Conservation (phyloP, 2,797 vertebrate genomes). For the Cirrhinus mrigala region DNA sequence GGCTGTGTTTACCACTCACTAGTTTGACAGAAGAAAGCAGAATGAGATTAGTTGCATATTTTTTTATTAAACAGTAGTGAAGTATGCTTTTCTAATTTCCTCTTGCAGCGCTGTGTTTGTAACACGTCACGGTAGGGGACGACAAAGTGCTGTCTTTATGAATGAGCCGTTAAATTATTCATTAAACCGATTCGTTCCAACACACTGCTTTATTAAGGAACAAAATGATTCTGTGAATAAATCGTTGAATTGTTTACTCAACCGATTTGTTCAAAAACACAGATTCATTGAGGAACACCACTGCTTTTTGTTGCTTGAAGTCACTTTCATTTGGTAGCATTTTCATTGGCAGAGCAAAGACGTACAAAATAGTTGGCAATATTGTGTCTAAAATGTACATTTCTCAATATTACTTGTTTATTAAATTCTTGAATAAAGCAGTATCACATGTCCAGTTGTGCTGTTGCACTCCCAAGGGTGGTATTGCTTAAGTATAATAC, state of each 20-base stretch:
- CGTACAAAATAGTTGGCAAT: background rate
- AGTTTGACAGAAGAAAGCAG: constrained; percentile 21
- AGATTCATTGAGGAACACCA: background rate
- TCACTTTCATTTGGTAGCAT: background rate
- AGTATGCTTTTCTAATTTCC: background rate
- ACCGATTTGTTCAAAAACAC: background rate
- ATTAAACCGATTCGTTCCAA: background rate
- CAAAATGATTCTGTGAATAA: no score
- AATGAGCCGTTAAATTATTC: background rate
- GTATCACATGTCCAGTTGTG: no score
- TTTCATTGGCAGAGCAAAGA: background rate
- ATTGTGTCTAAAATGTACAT: background rate
- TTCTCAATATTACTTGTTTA: background rate
- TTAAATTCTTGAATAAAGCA: background rate
- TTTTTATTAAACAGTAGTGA: background rate
- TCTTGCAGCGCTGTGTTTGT: background rate
- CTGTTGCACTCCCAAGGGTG: background rate
- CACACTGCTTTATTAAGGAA: background rate
- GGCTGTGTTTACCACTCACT: constrained; percentile 49
- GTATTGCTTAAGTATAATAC: constrained; percentile 1
- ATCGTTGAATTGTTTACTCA: background rate
- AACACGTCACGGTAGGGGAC: background rate
- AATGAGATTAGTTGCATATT: background rate
- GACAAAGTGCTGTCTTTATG: background rate
- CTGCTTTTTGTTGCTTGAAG: background rate